Base-by-base conservation (phyloP, 2,888 invertebrate species). In the Spicauda simplicius region DNA sequence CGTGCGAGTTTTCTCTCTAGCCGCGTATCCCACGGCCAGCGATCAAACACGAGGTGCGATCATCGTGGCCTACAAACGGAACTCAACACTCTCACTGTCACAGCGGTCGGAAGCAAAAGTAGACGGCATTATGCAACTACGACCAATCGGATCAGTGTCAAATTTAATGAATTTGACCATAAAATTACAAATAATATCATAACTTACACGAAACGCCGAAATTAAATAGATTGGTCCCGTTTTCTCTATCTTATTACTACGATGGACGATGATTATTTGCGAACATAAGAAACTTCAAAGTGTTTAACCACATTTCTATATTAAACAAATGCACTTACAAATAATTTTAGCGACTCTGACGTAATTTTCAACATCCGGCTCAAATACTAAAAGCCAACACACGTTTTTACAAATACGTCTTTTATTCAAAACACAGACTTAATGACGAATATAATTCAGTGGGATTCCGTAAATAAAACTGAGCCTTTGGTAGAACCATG, bases 51-150 rank as follows among this genome's bases (percentile, higher is more conserved):
- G 78, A 76, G 41, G 41, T 14, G 82, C 77, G 84, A 85, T 84
- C 82, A 79, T 82, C 78, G 75, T 81, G 90, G 87, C 92, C 92
- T 84, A 91, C 85, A 82, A 87, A 87, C 76, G 18, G 48, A 18
- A 81, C 83, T 57, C n/a, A 82, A 85, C 82, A 90, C 91, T 91
- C 91, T 91, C 91, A 88, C 91, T 90, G 83, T 81, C 77, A 71
- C 70, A 67, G 70, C 73, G 80, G 25, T 76, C 77, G 76, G 76
- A 76, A 77, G 77, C 73, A 74, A 70, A 71, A 68, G 48, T 68
- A 63, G 72, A 75, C 67, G 64, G 72, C 62, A 57, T 78, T 79
- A 79, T 76, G 78, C 79, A 80, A 79, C 61, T 48, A 64, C 68
- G 68, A 71, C 70, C 63, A 75, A 75, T 70, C 57, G n/a, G 30